A percentile compares a stretch with the other conserved stretches of the same genome.
Conservation (phyloP, 2,888 invertebrate species). For the Cataglyphis altisquamis region DNA sequence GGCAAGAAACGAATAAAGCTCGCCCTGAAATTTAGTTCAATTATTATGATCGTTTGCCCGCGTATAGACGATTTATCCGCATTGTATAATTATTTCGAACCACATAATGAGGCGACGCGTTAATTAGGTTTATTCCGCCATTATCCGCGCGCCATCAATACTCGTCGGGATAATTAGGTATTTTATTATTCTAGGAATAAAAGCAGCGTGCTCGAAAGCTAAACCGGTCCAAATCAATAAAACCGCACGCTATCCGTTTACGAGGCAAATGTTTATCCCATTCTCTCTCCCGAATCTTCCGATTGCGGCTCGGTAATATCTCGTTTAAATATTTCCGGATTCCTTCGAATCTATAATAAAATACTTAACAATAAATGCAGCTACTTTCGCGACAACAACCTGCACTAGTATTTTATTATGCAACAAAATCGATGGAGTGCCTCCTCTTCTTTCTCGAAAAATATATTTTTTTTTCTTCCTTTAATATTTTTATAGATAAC, state of each 20-base stretch:
- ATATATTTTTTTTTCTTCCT: background rate
- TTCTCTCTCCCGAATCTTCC: background rate
- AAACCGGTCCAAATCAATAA: slow-evolving; percentile 8
- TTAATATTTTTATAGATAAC: background rate
- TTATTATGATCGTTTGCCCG: slow-evolving; percentile 46
- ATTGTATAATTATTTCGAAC: slow-evolving; percentile 49
- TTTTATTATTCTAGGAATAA: slow-evolving; percentile 39
- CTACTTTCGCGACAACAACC: background rate
- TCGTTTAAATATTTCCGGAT: background rate
- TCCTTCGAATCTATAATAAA: background rate
- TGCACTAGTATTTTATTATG: background rate
- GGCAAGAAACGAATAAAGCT: slow-evolving; percentile 39
- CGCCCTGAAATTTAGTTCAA: slow-evolving; percentile 40
- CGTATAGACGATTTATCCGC: slow-evolving; percentile 45
- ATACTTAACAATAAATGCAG: background rate
- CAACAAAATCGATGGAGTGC: background rate
- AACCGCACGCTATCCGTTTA: background rate
- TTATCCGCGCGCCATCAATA: slow-evolving; percentile 37
- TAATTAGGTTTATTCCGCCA: slow-evolving; percentile 50
- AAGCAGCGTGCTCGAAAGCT: background rate
- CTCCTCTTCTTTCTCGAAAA: background rate
- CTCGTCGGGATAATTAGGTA: slow-evolving; percentile 33
- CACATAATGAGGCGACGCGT: slow-evolving; percentile 46
- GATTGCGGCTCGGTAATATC: background rate
- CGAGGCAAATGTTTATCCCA: background rate